phyloP scores from a whole-genome alignment of 2,113 vertebrate species.

The Thunnus maccoyii region DNA sequence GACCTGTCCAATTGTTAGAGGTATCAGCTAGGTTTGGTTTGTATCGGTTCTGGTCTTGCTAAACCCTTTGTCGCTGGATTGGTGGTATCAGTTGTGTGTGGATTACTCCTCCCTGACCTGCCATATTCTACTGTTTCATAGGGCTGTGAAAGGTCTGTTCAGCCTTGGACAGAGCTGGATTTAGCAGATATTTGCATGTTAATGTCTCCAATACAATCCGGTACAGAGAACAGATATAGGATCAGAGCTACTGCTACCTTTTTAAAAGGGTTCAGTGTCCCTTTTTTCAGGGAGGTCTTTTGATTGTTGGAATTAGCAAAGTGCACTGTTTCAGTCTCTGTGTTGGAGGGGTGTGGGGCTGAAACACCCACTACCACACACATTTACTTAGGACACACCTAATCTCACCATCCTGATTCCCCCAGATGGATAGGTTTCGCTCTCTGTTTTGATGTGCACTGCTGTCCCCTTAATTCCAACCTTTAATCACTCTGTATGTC shows the following conservation, averaged over 20 bases:
- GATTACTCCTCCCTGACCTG: constrained; percentile 47
- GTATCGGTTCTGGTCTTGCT: constrained; percentile 11
- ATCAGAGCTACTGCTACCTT: constrained; percentile 71
- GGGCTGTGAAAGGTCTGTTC: constrained; percentile 63
- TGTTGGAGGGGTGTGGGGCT: constrained; percentile 28
- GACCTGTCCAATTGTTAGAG: neutral
- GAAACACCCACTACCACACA: constrained; percentile 52
- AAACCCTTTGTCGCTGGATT: constrained; percentile 26
- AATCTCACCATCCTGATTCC: constrained; percentile 70
- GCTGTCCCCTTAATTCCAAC: constrained; percentile 73
- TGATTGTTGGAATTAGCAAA: constrained; percentile 75
- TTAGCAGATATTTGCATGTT: constrained; percentile 80
- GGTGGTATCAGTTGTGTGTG: constrained; percentile 35
- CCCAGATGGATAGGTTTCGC: constrained; percentile 77
- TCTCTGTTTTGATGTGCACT: constrained; percentile 73
- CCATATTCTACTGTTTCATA: constrained; percentile 43
- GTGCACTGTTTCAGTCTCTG: constrained; percentile 56
- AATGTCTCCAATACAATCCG: constrained; percentile 72
- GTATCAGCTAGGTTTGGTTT: constrained; percentile 10
- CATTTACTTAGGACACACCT: constrained; percentile 40
- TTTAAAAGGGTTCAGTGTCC: constrained; percentile 51
- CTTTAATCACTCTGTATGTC: constrained; percentile 81
- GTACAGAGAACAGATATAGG: constrained; percentile 67
- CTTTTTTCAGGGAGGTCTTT: constrained; percentile 71
- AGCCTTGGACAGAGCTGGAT: constrained; percentile 55